A percentile compares a stretch with the other conserved stretches of the same genome.
These are phyloP conservation scores for Colostygia pectinataria DNA, from an alignment of 2,888 invertebrate genomes.

Conservation along the genomic window DNA sequence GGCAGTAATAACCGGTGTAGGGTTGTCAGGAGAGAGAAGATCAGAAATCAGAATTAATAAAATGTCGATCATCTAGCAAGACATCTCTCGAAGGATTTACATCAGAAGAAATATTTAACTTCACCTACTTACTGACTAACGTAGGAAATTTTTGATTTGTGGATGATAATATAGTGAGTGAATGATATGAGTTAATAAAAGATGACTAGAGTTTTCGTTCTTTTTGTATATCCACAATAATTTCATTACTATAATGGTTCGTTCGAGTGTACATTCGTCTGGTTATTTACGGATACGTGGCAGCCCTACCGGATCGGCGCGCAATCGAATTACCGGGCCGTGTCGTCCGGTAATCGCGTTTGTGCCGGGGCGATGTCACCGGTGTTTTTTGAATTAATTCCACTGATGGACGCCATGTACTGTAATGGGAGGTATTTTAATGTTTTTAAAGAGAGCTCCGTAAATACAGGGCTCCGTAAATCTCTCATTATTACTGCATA, in stretches of 20 bases:
- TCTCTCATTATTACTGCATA: too few species aligned
- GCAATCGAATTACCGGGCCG: slow-evolving; percentile 63
- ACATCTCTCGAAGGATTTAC: too few species aligned
- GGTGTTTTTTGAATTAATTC: slow-evolving; percentile 25
- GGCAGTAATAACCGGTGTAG: slow-evolving; percentile 55
- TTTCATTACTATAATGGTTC: too few species aligned
- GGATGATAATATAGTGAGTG: too few species aligned
- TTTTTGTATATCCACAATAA: too few species aligned
- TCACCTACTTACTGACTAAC: too few species aligned
- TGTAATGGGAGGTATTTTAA: neutral
- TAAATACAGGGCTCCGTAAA: too few species aligned
- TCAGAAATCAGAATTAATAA: slow-evolving; percentile 1
- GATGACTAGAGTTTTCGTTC: too few species aligned
- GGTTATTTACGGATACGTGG: neutral
- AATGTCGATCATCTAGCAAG: slow-evolving; percentile 1
- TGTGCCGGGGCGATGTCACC: slow-evolving; percentile 30
- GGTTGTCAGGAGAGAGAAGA: slow-evolving; percentile 7
- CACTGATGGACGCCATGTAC: slow-evolving; percentile 4
- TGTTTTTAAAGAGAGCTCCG: neutral
- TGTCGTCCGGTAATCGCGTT: slow-evolving; percentile 49
- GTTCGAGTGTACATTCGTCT: neutral
- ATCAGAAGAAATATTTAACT: too few species aligned
- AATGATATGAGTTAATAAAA: too few species aligned
- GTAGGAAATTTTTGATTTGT: too few species aligned
- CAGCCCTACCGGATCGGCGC: slow-evolving; percentile 21